These are phyloP conservation scores for Lepus europaeus DNA, from an alignment of 2,113 vertebrate genomes.

Conservation along the genomic window DNA sequence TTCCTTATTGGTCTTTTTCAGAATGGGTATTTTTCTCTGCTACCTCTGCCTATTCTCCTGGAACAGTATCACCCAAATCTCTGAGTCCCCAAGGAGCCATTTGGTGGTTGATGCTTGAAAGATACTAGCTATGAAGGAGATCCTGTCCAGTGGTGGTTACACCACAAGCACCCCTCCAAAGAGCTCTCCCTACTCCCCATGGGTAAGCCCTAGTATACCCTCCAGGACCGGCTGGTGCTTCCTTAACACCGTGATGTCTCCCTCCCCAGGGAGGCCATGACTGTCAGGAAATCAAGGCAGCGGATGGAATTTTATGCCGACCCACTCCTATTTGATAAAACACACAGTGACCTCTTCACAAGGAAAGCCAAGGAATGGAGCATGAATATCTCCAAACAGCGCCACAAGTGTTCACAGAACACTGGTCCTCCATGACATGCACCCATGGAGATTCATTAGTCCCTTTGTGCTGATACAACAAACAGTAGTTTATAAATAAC, in stretches of 20 bases:
- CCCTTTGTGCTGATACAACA: background rate
- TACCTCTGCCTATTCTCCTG: conserved; percentile 3
- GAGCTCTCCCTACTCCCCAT: background rate
- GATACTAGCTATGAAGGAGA: background rate
- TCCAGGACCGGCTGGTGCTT: background rate
- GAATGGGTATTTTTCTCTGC: conserved; percentile 24
- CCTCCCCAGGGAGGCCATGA: background rate
- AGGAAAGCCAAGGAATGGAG: background rate
- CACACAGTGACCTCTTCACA: background rate
- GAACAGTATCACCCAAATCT: background rate
- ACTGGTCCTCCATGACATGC: background rate
- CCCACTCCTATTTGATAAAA: background rate
- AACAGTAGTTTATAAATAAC: background rate
- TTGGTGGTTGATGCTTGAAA: background rate
- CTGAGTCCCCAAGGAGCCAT: background rate
- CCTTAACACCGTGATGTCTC: background rate
- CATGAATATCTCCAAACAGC: background rate
- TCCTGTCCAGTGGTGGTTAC: background rate
- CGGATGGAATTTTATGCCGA: background rate
- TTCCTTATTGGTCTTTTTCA: background rate
- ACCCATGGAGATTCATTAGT: too few species aligned
- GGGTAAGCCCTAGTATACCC: background rate
- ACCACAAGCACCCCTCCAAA: background rate
- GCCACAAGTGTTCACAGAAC: background rate
- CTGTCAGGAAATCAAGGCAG: background rate